Conservation (phyloP, 2,797 vertebrate genomes). For the Podarcis lilfordi region DNA sequence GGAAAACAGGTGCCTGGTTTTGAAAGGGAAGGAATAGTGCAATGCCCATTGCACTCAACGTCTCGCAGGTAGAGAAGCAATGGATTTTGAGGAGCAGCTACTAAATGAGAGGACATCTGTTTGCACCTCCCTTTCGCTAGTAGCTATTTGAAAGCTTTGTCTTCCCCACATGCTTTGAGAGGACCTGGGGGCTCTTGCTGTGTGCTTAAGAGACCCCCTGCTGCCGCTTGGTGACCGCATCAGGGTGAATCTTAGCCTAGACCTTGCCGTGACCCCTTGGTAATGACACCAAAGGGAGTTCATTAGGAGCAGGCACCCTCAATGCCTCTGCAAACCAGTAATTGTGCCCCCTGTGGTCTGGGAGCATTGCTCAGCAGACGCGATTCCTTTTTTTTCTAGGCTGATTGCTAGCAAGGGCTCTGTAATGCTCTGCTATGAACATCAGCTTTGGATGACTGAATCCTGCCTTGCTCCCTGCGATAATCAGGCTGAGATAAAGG, state of each 20-base stretch:
- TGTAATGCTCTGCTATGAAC: neutral
- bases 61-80: neutral
- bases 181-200: neutral
- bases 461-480: neutral
- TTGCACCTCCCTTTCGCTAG: neutral
- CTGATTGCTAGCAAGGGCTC: neutral
- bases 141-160: neutral
- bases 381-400: neutral
- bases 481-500: neutral
- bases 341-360: constrained; percentile 1
- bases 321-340: neutral
- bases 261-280: neutral
- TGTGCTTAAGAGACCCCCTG: neutral
- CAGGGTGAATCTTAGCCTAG: neutral
- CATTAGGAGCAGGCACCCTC: neutral
- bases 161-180: neutral
- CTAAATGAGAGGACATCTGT: neutral
- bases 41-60: neutral
- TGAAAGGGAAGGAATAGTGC: neutral
- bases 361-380: neutral
- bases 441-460: neutral
- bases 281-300: constrained; percentile 19
- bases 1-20: too few species aligned
- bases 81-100: neutral
- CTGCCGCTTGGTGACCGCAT: too few species aligned